Conservation (phyloP, 1,140 invertebrate species). For the Mactra quadrangularis region DNA sequence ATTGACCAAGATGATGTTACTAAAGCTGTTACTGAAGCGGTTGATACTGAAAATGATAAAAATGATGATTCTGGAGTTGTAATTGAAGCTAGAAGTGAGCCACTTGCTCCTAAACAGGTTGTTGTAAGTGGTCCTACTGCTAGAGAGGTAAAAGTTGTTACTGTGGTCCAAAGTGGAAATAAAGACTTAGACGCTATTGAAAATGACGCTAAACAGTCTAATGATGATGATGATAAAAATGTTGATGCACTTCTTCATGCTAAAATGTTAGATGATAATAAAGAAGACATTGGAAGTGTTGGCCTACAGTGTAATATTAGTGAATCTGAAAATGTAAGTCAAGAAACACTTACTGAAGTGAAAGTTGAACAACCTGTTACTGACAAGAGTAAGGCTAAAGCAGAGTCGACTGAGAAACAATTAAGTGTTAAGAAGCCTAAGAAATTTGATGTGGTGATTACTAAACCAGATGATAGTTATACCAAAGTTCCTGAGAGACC, state of each 20-base stretch:
- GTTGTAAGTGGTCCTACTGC: background rate
- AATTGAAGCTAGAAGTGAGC: background rate
- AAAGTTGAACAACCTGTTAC: background rate
- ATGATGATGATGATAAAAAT: background rate
- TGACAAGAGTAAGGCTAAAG: background rate
- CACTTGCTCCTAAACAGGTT: background rate
- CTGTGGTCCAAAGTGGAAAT: background rate
- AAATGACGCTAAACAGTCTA: slow-evolving; percentile 12
- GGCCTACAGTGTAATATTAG: slow-evolving; percentile 30
- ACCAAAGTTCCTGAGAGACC: background rate
- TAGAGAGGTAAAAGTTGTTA: background rate
- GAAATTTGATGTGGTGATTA: slow-evolving; percentile 34
- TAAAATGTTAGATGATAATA: background rate
- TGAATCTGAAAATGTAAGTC: background rate
- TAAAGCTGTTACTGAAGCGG: background rate
- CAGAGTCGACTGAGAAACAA: background rate
- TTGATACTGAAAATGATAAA: background rate
- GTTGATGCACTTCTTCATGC: background rate
- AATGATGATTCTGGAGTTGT: background rate
- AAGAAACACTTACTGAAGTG: background rate
- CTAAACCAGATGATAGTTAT: background rate
- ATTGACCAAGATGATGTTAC: background rate
- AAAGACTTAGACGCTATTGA: slow-evolving; percentile 32
- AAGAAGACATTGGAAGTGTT: slow-evolving; percentile 9
- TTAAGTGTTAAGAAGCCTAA: background rate